Evolutionary conservation across 2,797 vertebrate genomes (phyloP).

Genomic region (Myotis vivesi): DNA sequence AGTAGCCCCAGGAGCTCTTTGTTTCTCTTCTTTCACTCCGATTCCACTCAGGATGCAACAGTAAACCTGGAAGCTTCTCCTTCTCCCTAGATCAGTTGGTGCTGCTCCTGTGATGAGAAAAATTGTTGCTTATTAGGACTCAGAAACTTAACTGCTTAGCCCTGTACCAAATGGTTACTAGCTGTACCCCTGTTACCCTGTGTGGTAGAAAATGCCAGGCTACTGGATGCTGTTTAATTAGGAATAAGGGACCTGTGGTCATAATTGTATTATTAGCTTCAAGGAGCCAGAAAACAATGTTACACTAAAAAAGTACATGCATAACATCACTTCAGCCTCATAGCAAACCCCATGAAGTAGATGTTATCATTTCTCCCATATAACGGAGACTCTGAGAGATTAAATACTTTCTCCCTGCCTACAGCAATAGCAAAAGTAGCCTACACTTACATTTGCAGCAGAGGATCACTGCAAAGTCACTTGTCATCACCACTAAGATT

Average conservation of each 20-base stretch:
- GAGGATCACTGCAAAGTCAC: not conserved
- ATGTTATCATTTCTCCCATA: not conserved
- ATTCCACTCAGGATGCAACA: not conserved
- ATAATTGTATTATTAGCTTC: not conserved
- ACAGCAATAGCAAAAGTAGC: not conserved
- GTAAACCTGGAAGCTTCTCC: not conserved
- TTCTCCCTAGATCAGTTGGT: not conserved
- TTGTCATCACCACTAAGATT: not conserved
- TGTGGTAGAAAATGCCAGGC: not conserved
- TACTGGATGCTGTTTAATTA: not conserved
- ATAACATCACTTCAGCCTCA: not conserved
- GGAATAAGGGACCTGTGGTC: not conserved
- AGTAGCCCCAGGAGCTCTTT: fast-evolving
- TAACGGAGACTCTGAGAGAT: not conserved
- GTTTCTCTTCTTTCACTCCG: not conserved
- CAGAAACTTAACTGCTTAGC: fast-evolving
- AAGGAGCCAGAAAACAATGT: not conserved
- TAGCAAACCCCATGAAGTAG: not conserved
- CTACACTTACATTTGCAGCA: not conserved
- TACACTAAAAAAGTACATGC: not conserved
- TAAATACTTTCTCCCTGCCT: not conserved
- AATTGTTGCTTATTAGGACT: not conserved
- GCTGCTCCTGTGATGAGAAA: constrained; percentile 26
- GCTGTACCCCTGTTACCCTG: not conserved
- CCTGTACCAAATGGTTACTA: not conserved